These are phyloP conservation scores for Saccostrea glomerata DNA, from an alignment of 1,140 invertebrate species.

Conservation along the genomic window DNA sequence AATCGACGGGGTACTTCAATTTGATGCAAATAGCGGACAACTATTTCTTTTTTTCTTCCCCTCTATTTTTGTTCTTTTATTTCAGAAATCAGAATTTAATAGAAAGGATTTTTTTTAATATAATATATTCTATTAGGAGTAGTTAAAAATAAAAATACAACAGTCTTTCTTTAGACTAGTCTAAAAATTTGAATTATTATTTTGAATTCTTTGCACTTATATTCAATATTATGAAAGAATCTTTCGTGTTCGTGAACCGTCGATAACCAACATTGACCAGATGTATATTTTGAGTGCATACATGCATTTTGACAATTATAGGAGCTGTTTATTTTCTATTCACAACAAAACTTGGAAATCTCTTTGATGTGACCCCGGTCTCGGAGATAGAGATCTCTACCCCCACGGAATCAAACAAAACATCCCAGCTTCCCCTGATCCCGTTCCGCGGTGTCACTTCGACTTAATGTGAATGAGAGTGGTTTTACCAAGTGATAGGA, in stretches of 20 bases:
- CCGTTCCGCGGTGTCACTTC: neutral
- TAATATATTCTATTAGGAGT: no score
- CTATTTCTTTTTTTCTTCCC: neutral
- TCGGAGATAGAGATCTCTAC: neutral
- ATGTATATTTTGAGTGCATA: neutral
- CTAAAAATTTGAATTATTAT: no score
- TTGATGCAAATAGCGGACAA: neutral
- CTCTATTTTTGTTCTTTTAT: no score
- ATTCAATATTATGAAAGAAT: no score
- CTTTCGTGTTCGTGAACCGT: no score
- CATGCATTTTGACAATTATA: neutral
- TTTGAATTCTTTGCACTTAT: no score
- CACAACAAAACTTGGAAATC: neutral
- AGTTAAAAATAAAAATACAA: no score
- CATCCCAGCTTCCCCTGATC: neutral
- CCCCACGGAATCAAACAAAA: conserved; percentile 14
- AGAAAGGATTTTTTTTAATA: no score
- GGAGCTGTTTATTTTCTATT: neutral
- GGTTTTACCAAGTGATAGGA: conserved; percentile 10
- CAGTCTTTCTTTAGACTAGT: no score
- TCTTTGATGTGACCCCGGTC: conserved; percentile 24
- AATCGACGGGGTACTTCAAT: neutral
- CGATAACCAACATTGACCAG: neutral
- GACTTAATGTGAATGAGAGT: conserved; percentile 17
- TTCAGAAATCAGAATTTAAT: no score